Conservation (phyloP, 2,888 invertebrate genomes). For the Halictus ligatus region DNA sequence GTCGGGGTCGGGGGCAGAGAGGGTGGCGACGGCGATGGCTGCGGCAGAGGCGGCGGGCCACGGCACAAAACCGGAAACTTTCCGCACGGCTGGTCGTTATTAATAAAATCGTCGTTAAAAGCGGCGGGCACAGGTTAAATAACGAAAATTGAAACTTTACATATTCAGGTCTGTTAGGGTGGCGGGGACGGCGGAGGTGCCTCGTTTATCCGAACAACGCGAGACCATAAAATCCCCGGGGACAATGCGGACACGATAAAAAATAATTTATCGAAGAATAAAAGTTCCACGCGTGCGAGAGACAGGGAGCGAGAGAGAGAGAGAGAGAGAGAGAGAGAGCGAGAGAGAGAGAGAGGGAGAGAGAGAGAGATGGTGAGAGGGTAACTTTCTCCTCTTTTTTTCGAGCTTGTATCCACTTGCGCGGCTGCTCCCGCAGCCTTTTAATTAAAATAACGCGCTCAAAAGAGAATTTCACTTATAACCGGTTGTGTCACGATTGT, state of each 20-base stretch:
- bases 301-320: background rate
- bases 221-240: constrained; percentile 56
- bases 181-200: constrained; percentile 22
- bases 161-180: constrained; percentile 51
- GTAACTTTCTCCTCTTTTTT: constrained; percentile 43
- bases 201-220: constrained; percentile 63
- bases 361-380: background rate
- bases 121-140: constrained; percentile 57
- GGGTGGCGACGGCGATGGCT: background rate
- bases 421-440: constrained; percentile 34
- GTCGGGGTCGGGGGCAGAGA: background rate
- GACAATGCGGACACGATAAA: constrained; percentile 61
- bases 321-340: background rate
- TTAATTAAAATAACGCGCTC: constrained; percentile 64
- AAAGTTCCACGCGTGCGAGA: constrained; percentile 42
- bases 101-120: constrained; percentile 61
- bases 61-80: constrained; percentile 50
- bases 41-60: background rate
- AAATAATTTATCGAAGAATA: constrained; percentile 63
- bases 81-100: constrained; percentile 54
- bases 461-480: constrained; percentile 61
- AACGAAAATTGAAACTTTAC: constrained; percentile 60
- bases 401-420: constrained; percentile 8
- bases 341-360: no score
- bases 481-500: constrained; percentile 54